Conservation (phyloP, 64 coral and sea anemone genomes). For the Hydrozoanthus tunicans region DNA sequence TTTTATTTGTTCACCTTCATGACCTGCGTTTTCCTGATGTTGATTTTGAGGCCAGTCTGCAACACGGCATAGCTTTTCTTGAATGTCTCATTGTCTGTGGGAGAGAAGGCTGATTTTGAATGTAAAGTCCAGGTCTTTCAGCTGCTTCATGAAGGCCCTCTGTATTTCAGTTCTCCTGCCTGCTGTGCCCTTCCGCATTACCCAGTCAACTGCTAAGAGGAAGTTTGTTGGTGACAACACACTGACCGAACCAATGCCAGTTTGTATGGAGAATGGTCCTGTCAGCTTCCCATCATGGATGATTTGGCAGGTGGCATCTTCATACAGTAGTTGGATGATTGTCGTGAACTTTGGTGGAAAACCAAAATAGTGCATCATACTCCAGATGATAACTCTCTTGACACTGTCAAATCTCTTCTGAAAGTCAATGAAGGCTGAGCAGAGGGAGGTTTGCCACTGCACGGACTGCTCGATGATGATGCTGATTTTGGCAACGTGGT, state of each 20-base stretch:
- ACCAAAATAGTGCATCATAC: background rate
- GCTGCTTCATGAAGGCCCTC: background rate
- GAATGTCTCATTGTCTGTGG: background rate
- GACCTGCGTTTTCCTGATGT: background rate
- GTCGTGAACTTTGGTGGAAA: background rate
- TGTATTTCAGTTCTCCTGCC: slow-evolving; percentile 12
- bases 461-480: background rate
- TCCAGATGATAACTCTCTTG: background rate
- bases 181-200: background rate
- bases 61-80: background rate
- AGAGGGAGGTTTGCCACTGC: too few species aligned
- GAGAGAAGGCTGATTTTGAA: slow-evolving; percentile 3
- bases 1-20: background rate
- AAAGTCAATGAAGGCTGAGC: background rate
- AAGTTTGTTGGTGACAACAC: background rate
- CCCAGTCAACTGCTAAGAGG: background rate
- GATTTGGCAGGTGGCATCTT: background rate
- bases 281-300: background rate
- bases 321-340: background rate
- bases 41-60: slow-evolving; percentile 1
- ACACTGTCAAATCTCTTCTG: background rate
- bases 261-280: background rate
- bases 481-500: background rate
- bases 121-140: slow-evolving; percentile 17
- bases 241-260: background rate